Evolutionary conservation across 1,140 invertebrate genomes (phyloP), one percentile per base, ranked within the genome.

Genomic region (Plodia interpunctella): DNA sequence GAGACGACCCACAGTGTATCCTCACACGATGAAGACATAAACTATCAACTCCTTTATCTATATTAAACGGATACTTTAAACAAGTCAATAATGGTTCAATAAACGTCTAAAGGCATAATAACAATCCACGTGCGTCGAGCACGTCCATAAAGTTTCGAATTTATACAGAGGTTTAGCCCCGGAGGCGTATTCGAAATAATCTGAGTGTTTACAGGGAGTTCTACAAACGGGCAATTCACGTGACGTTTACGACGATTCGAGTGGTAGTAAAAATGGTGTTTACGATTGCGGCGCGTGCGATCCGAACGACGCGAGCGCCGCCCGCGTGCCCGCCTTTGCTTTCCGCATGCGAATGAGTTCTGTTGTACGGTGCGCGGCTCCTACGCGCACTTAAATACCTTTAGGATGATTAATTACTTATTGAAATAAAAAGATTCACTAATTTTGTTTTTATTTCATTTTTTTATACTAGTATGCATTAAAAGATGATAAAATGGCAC

Each of bases 181-280:
- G 70, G 65, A 87, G 85, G 86, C 81, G 80, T 81, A 77, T 84
- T 86, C 78, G 76, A 87, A 87, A 87, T 85, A 83, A 87, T 85
- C 78, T 82, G 80, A 76, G 82, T 84, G 81, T 85, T 83, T 86
- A 84, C 84, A 78, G 85, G 72, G 78, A 79, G 78, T 76, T 86
- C 80, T 86, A 87, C 83, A 87, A 87, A 87, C 78, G 84, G 79
- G 82, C 78, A 83, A 84, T 87, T 80, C 78, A 78, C 76, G 79
- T 87, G 84, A 87, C 87, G 78, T 87, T 90, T 86, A 90, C 82
- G 88, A 87, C 69, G 83, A 65, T 73, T 86, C 72, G 79, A 86
- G 84, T 80, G 81, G 82, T 86, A 79, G 81, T 88, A 89, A 90
- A 89, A 90, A 86, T 88, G 77, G 85, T 83, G 85, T 89, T 89